A percentile compares a stretch with the other conserved stretches of the same genome.
phyloP scores from a whole-genome alignment of 2,113 vertebrate genomes.

The Xenopus laevis region DNA sequence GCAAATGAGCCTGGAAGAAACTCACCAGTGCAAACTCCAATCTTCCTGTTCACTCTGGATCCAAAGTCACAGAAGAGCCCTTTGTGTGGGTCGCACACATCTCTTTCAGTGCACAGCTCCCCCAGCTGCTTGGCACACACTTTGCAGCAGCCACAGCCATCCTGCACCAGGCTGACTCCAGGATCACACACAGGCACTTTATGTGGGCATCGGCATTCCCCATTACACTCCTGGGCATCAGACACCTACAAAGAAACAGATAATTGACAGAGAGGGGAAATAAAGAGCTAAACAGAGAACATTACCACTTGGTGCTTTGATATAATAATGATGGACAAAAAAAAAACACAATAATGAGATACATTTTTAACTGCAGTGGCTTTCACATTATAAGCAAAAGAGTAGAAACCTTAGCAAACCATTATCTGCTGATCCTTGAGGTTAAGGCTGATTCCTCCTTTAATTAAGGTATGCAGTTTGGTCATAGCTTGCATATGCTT shows the following conservation, averaged over 20 bases:
- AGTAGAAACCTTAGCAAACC: too few species aligned
- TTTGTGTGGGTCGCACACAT: constrained; percentile 91
- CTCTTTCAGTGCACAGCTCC: constrained; percentile 88
- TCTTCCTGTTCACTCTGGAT: constrained; percentile 80
- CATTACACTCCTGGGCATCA: constrained; percentile 78
- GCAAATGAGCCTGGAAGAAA: not conserved
- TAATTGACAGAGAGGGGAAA: not conserved
- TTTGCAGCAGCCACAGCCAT: constrained; percentile 91
- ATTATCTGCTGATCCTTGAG: too few species aligned
- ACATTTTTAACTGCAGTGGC: too few species aligned
- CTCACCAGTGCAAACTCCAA: constrained; percentile 95
- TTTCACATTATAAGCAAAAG: too few species aligned
- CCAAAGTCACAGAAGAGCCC: constrained; percentile 93
- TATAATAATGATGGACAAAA: too few species aligned
- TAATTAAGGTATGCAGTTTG: too few species aligned
- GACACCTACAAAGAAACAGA: constrained; percentile 60
- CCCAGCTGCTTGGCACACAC: constrained; percentile 96
- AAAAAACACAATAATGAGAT: too few species aligned
- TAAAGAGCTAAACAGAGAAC: too few species aligned
- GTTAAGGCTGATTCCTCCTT: too few species aligned
- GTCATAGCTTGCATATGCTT: too few species aligned
- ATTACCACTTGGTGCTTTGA: too few species aligned
- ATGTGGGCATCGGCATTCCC: constrained; percentile 75
- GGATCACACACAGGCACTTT: constrained; percentile 72
- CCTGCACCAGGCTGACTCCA: constrained; percentile 84